Conservation (phyloP, 1,140 invertebrate genomes). For the Temnothorax curvispinosus region DNA sequence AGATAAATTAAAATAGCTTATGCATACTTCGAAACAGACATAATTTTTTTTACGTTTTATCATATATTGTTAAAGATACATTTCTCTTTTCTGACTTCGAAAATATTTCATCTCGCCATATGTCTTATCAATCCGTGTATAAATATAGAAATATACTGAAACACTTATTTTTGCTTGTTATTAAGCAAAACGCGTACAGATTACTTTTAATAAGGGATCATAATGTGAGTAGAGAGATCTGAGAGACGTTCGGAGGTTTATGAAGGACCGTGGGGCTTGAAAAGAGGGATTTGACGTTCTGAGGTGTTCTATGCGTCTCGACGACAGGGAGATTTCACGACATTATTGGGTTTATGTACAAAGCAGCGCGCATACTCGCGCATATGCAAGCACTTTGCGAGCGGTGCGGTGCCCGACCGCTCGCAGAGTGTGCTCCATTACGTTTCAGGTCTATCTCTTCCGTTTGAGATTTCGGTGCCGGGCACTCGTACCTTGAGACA, state of each 20-base stretch:
- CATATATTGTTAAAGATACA: background rate
- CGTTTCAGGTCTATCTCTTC: slow-evolving; percentile 40
- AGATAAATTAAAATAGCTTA: slow-evolving; percentile 36
- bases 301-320: slow-evolving; percentile 58
- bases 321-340: slow-evolving; percentile 39
- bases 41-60: background rate
- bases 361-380: slow-evolving; percentile 23
- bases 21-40: background rate
- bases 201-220: background rate
- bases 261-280: background rate
- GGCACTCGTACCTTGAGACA: slow-evolving; percentile 37
- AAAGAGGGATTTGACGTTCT: slow-evolving; percentile 13
- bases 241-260: background rate
- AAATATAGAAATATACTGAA: background rate
- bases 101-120: background rate
- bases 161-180: background rate
- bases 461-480: slow-evolving; percentile 27
- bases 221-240: background rate
- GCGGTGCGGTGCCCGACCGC: background rate
- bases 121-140: background rate
- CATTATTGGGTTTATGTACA: slow-evolving; percentile 39
- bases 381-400: background rate
- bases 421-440: slow-evolving; percentile 59
- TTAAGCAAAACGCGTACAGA: background rate
- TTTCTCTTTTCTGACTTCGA: background rate